Conservation (phyloP, 2,797 vertebrate species). For the Miichthys miiuy region DNA sequence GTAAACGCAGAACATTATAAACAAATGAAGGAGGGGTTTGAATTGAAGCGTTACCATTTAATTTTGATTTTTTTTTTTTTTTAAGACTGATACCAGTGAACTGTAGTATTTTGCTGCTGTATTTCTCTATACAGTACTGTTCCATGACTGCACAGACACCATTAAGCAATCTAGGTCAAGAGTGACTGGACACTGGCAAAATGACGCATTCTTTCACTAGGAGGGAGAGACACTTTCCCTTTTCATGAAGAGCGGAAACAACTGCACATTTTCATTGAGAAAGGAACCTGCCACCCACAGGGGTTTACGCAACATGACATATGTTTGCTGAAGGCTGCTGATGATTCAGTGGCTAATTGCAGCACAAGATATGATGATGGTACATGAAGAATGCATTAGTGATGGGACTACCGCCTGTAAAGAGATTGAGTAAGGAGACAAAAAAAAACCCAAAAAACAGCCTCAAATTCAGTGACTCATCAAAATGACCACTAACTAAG, state of each 20-base stretch:
- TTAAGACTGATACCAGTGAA: neutral
- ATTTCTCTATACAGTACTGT: neutral
- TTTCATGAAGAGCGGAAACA: conserved; percentile 17
- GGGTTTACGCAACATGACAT: conserved; percentile 2
- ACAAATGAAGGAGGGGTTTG: neutral
- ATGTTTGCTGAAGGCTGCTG: conserved; percentile 19
- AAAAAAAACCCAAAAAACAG: conserved; percentile 33
- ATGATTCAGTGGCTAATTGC: conserved; percentile 60
- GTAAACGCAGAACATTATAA: neutral
- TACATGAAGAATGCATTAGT: conserved; percentile 57
- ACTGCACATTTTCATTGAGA: conserved; percentile 36
- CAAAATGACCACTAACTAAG: conserved; percentile 47
- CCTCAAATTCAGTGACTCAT: conserved; percentile 59
- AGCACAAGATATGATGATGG: conserved; percentile 41
- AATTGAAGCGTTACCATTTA: neutral
- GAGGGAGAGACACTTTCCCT: conserved; percentile 44
- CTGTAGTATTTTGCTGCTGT: neutral
- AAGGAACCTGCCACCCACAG: conserved; percentile 12
- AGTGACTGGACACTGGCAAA: neutral
- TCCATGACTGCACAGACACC: conserved; percentile 5
- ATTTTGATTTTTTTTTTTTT: neutral
- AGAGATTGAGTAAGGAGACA: conserved; percentile 38
- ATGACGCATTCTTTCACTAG: conserved; percentile 32
- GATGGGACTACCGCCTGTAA: conserved; percentile 31
- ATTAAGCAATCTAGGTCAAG: neutral